Percentiles rank a stretch among this genome's conserved stretches.
phyloP scores from a whole-genome alignment of 1,140 invertebrate genomes.

The Belonocnema kinseyi region DNA sequence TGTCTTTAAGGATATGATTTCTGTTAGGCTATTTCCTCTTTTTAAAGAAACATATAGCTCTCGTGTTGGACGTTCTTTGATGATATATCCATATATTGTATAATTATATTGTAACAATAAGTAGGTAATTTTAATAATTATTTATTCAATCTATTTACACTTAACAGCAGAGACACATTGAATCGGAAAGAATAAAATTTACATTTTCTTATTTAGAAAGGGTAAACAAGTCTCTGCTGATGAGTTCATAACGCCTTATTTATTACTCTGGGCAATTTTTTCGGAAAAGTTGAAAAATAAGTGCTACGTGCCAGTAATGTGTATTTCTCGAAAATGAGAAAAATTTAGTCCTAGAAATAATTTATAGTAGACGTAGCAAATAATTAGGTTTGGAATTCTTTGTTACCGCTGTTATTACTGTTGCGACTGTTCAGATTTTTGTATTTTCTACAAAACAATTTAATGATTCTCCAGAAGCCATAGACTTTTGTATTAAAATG shows the following conservation, averaged over 20 bases:
- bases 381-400: slow-evolving; percentile 14
- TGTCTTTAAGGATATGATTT: too few relatives aligned
- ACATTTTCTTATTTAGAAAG: background rate
- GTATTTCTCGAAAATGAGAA: slow-evolving; percentile 2
- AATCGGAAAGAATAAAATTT: background rate
- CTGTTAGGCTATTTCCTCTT: too few relatives aligned
- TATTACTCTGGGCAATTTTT: slow-evolving; percentile 17
- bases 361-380: background rate
- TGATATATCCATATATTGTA: background rate
- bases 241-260: slow-evolving; percentile 1
- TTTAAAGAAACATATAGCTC: too few relatives aligned
- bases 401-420: slow-evolving; percentile 19
- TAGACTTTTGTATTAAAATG: slow-evolving; percentile 5
- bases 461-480: background rate
- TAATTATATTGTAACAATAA: slow-evolving; percentile 14
- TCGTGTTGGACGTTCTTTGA: too few relatives aligned
- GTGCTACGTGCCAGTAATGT: slow-evolving; percentile 15
- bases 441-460: slow-evolving; percentile 7
- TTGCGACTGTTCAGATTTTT: slow-evolving; percentile 13
- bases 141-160: slow-evolving; percentile 16
- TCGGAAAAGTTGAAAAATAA: slow-evolving; percentile 2
- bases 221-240: background rate
- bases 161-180: background rate
- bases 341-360: slow-evolving; percentile 11
- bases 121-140: slow-evolving; percentile 27